Evolutionary conservation across 2,888 invertebrate genomes (phyloP).

Genomic region (Dasysyrphus tricinctus): DNA sequence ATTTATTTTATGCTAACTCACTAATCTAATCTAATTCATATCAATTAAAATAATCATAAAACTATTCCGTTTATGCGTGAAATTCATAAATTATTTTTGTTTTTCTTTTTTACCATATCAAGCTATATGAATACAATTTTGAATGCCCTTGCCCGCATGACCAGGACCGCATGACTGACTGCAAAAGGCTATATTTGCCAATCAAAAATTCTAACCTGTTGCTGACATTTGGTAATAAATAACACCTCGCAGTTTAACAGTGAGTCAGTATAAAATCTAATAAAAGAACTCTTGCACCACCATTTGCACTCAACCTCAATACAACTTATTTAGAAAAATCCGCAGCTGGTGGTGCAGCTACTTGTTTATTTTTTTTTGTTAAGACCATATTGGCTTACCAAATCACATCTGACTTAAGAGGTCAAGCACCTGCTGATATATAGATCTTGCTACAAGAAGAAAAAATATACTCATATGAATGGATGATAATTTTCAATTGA

Average conservation of each 20-base stretch:
- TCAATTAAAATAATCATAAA: constrained; percentile 2
- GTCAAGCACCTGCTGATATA: constrained; percentile 54
- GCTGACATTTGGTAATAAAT: constrained; percentile 54
- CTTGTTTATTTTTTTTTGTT: background rate
- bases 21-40: background rate
- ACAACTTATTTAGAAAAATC: constrained; percentile 33
- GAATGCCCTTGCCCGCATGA: constrained; percentile 35
- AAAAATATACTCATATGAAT: constrained; percentile 23
- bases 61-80: background rate
- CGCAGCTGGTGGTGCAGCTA: constrained; percentile 48
- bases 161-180: constrained; percentile 15
- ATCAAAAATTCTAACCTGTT: constrained; percentile 48
- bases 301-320: constrained; percentile 39
- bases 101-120: background rate
- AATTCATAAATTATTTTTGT: constrained; percentile 7
- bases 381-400: constrained; percentile 7
- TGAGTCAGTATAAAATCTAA: background rate
- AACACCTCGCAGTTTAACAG: background rate
- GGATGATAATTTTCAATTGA: constrained; percentile 52
- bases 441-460: constrained; percentile 7
- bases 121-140: background rate
- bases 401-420: constrained; percentile 22
- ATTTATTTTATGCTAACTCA: background rate
- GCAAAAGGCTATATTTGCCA: background rate
- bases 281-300: constrained; percentile 30